Conservation (phyloP, 1,140 invertebrate species). For the Caenorhabditis elegans region DNA sequence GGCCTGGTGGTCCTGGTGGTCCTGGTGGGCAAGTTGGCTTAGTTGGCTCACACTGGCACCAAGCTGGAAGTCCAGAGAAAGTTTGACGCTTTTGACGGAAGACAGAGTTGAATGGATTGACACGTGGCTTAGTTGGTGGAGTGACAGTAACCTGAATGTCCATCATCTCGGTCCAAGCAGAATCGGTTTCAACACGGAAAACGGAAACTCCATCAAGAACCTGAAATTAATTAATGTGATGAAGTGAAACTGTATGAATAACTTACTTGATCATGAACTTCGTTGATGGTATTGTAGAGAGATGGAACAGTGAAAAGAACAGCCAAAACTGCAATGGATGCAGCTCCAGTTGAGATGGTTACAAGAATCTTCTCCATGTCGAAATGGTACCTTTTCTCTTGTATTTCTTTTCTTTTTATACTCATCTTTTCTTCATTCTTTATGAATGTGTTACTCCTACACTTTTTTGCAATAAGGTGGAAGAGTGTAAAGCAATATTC, state of each 20-base stretch:
- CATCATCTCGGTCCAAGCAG: constrained; percentile 53
- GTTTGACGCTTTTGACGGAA: constrained; percentile 52
- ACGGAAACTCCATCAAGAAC: constrained; percentile 46
- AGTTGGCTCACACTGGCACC: constrained; percentile 51
- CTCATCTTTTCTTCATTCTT: background rate
- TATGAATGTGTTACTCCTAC: background rate
- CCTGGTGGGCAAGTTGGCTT: constrained; percentile 51
- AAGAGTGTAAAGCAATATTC: constrained; percentile 23
- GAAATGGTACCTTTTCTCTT: background rate
- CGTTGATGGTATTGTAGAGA: constrained; percentile 52
- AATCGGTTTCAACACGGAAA: constrained; percentile 51
- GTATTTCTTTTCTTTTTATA: background rate
- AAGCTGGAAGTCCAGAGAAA: constrained; percentile 50
- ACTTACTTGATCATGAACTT: constrained; percentile 51
- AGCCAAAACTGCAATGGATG: constrained; percentile 11
- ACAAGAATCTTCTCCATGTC: constrained; percentile 19
- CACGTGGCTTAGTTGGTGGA: constrained; percentile 46
- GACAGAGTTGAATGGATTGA: constrained; percentile 50
- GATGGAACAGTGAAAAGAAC: constrained; percentile 23
- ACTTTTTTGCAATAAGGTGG: background rate
- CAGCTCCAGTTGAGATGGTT: constrained; percentile 16
- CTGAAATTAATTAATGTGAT: background rate
- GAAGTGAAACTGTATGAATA: background rate
- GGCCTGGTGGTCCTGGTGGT: constrained; percentile 49
- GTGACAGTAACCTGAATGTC: constrained; percentile 49